phyloP scores from a whole-genome alignment of 2,888 invertebrate genomes.

The Harpagoxenus sublaevis region DNA sequence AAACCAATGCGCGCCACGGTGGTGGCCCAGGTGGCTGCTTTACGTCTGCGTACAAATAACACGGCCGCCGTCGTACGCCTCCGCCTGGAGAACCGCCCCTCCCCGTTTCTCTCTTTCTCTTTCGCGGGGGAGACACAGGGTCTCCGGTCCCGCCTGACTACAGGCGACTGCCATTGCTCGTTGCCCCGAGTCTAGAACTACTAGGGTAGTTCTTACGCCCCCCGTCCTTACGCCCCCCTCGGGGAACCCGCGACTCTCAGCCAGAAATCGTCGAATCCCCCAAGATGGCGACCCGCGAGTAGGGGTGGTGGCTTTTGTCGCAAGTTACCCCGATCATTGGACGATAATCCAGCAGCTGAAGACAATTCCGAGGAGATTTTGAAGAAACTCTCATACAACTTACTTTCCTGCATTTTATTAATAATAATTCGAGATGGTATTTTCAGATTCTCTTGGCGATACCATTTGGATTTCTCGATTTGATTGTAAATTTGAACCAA shows the following conservation, averaged over 20 bases:
- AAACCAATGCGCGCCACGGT: conserved; percentile 82
- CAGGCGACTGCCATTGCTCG: conserved; percentile 70
- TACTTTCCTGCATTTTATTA: background rate
- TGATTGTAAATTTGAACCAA: background rate
- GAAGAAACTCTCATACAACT: background rate
- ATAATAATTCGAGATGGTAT: background rate
- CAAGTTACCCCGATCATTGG: background rate
- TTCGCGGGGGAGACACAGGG: conserved; percentile 52
- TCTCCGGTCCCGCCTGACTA: conserved; percentile 74
- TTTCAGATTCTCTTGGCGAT: background rate
- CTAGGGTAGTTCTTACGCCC: conserved; percentile 42
- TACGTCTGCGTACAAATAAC: conserved; percentile 83
- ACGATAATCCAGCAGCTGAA: background rate
- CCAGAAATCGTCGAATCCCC: conserved; percentile 47
- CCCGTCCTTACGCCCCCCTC: conserved; percentile 49
- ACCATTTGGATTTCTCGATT: background rate
- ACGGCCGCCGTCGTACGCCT: conserved; percentile 64
- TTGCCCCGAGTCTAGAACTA: conserved; percentile 62
- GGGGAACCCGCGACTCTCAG: conserved; percentile 39
- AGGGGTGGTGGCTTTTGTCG: conserved; percentile 26
- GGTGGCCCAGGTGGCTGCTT: conserved; percentile 73
- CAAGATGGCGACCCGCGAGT: conserved; percentile 43
- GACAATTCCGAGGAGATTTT: background rate
- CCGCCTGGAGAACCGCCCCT: conserved; percentile 67
- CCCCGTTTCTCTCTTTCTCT: conserved; percentile 68